Evolutionary conservation across 2,113 vertebrate species (phyloP).

Genomic region (Chloebia gouldiae): DNA sequence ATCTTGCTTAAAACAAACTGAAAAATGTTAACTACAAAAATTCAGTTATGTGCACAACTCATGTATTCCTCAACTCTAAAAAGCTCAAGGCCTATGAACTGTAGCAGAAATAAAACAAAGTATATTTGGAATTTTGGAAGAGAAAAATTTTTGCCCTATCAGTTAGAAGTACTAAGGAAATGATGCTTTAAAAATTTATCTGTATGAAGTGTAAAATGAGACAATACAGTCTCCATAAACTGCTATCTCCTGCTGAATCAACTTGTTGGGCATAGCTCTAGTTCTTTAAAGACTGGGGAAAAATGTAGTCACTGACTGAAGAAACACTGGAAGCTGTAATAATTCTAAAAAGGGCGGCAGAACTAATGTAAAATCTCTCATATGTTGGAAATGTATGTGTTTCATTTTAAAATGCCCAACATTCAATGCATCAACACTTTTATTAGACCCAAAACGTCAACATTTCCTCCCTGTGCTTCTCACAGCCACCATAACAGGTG

Average conservation of each 20-base stretch:
- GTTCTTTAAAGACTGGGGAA: background rate
- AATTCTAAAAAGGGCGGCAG: background rate
- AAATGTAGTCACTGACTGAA: background rate
- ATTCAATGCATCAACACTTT: background rate
- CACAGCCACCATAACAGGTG: background rate
- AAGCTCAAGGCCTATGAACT: background rate
- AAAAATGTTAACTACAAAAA: background rate
- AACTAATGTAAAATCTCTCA: background rate
- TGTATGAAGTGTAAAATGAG: background rate
- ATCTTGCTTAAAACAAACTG: background rate
- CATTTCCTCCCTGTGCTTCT: background rate
- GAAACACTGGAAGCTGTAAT: background rate
- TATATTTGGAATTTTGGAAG: background rate
- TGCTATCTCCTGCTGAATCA: background rate
- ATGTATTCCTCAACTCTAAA: background rate
- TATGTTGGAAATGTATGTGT: background rate
- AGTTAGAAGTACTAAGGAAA: background rate
- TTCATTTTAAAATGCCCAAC: background rate
- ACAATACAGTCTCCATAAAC: background rate
- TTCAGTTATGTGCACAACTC: background rate
- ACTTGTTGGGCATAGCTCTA: fast-evolving
- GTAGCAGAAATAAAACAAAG: background rate
- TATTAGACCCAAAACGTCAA: background rate
- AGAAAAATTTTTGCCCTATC: background rate
- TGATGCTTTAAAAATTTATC: background rate